phyloP scores from a whole-genome alignment of 2,797 vertebrate species.

The Pipistrellus pipistrellus region DNA sequence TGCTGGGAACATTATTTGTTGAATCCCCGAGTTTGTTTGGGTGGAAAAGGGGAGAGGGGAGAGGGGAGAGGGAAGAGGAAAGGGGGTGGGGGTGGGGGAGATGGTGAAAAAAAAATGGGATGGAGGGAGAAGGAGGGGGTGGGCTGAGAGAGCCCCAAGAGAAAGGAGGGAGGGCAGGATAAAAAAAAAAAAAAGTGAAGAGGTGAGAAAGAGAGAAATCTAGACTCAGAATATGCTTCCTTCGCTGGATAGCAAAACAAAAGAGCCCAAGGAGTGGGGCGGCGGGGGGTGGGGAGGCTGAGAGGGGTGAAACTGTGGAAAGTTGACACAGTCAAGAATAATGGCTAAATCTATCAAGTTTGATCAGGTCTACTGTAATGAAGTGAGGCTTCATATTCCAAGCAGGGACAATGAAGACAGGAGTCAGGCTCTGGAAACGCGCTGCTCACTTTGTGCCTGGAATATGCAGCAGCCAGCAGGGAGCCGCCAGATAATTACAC shows the following conservation, averaged over 20 bases:
- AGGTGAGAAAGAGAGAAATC: constrained; percentile 78
- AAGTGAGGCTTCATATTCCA: constrained; percentile 94
- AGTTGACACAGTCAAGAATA: constrained; percentile 94
- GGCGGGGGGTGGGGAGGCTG: not conserved
- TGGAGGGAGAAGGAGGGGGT: constrained; percentile 57
- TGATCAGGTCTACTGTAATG: constrained; percentile 96
- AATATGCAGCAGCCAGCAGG: constrained; percentile 96
- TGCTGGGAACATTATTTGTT: constrained; percentile 89
- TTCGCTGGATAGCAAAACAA: constrained; percentile 92
- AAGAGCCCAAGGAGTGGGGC: constrained; percentile 85
- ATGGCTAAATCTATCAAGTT: constrained; percentile 96
- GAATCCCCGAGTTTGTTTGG: constrained; percentile 88
- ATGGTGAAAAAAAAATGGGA: constrained; percentile 73
- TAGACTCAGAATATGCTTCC: constrained; percentile 89
- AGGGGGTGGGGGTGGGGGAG: not conserved
- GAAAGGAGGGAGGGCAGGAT: not conserved
- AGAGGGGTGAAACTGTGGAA: constrained; percentile 81
- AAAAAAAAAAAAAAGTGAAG: constrained; percentile 72
- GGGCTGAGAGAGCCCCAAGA: constrained; percentile 81
- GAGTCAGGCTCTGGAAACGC: constrained; percentile 91
- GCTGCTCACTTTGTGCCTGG: constrained; percentile 92
- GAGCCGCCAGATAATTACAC: constrained; percentile 97
- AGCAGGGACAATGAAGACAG: constrained; percentile 93
- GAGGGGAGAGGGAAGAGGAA: not conserved
- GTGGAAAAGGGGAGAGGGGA: constrained; percentile 64